These are phyloP conservation scores for Pangasius djambal DNA, from an alignment of 2,797 vertebrate species.

Conservation along the genomic window DNA sequence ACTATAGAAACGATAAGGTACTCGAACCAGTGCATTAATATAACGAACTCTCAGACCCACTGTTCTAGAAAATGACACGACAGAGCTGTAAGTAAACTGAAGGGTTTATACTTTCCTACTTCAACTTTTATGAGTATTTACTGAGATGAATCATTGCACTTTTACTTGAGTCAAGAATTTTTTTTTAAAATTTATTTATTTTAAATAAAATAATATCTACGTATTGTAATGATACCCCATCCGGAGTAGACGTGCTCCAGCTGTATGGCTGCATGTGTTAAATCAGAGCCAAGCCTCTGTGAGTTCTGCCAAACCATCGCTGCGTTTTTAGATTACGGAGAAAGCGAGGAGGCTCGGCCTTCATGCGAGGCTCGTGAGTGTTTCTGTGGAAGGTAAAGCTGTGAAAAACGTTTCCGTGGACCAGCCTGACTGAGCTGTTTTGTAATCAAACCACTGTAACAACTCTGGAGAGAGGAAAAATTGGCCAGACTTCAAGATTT, in stretches of 20 bases:
- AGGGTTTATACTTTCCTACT: neutral
- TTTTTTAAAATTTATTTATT: too few relatives aligned
- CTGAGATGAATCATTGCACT: neutral
- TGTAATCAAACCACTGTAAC: neutral
- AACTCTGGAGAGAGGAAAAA: neutral
- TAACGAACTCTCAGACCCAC: neutral
- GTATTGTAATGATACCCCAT: neutral
- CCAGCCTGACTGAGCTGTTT: neutral
- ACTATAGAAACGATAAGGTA: neutral
- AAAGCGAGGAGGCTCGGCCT: neutral
- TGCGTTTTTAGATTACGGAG: neutral
- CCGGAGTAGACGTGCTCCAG: neutral
- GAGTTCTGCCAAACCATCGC: neutral
- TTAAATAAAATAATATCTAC: neutral
- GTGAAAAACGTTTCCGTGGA: neutral
- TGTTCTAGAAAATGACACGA: neutral
- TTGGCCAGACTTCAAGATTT: constrained; percentile 6
- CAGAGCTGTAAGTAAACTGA: neutral
- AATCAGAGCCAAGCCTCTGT: neutral
- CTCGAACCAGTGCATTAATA: neutral
- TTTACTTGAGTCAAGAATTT: neutral
- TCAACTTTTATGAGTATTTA: neutral
- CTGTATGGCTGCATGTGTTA: neutral
- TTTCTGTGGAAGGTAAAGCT: neutral
- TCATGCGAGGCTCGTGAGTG: neutral